Evolutionary conservation across 2,888 invertebrate species (phyloP), one percentile per base, ranked within the genome.

Genomic region (Dynastes hyllus): DNA sequence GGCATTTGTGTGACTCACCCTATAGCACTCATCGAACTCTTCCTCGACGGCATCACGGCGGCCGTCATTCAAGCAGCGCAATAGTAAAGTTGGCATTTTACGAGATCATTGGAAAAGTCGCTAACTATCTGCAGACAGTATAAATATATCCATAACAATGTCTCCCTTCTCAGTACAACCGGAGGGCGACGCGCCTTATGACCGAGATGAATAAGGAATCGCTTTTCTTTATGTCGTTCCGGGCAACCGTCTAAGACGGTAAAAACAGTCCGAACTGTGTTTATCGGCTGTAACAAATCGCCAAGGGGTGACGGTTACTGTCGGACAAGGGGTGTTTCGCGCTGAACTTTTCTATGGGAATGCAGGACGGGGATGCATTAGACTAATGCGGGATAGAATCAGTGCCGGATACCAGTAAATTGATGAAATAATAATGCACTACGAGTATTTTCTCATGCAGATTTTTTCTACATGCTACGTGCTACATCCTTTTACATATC

Each of bases 211-310:
- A 61, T 67, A 63, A 55, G 65, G 78, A 75, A 61, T 27, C 22
- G 63, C 37, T 53, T 76, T 78, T 61, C 63, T 71, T 50, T 61
- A 75, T 53, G 63, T 70, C 75, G 37, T 67, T 65, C 67, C 78
- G 65, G 65, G n/a, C 69, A 82, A 29, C 81, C 79, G 83, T 84
- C 84, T 83, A 84, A 84, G 85, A 85, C 83, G 83, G 85, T 85
- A 85, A 86, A 86, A 87, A 86, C 85, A 85, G 84, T 84, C 84
- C 83, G 83, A 85, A 85, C 85, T 83, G 84, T 86, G 86, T 87
- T 87, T 88, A 88, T 87, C 87, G 87, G 85, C 86, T 84, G 87
- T 87, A 87, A 87, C 87, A 87, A 87, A 87, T 88, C 86, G 87
- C 83, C 80, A 79, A 86, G 86, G 87, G 87, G 87, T 86, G 85